Percentiles rank a stretch among this genome's conserved stretches.
Conservation (phyloP, 2,888 invertebrate species). For the Parnassius orleans region DNA sequence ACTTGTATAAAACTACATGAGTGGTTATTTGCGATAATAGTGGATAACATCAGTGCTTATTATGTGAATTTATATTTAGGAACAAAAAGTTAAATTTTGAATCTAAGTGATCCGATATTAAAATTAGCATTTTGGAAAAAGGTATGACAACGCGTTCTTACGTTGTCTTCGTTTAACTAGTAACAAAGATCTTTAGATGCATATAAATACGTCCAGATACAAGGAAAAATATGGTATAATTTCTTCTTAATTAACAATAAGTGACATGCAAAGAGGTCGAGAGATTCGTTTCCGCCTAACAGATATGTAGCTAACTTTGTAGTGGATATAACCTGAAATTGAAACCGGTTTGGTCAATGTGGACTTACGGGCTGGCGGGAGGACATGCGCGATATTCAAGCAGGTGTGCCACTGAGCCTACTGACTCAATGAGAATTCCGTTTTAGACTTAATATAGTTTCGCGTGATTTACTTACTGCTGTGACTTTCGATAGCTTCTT, state of each 20-base stretch:
- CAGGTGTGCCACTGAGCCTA: constrained; percentile 75
- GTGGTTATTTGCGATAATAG: no score
- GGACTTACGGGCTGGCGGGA: constrained; percentile 72
- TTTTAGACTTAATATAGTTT: constrained; percentile 62
- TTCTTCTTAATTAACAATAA: constrained; percentile 25
- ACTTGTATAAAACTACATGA: no score
- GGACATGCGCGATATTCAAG: constrained; percentile 77
- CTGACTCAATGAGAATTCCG: constrained; percentile 77
- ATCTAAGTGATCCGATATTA: no score
- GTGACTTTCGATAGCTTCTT: constrained; percentile 13
- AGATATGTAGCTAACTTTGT: constrained; percentile 58
- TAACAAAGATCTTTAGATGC: no score
- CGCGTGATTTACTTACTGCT: constrained; percentile 53
- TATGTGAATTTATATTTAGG: no score
- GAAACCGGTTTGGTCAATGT: constrained; percentile 77
- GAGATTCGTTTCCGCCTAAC: constrained; percentile 77
- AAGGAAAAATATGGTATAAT: constrained; percentile 17
- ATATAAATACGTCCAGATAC: neutral
- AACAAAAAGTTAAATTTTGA: no score
- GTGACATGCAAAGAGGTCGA: constrained; percentile 24
- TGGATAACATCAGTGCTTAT: no score
- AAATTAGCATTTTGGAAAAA: no score
- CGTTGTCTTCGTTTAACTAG: no score
- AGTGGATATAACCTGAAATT: constrained; percentile 77
- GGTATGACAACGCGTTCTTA: no score